phyloP scores from a whole-genome alignment of 2,797 vertebrate genomes.

The Setipinna tenuifilis region DNA sequence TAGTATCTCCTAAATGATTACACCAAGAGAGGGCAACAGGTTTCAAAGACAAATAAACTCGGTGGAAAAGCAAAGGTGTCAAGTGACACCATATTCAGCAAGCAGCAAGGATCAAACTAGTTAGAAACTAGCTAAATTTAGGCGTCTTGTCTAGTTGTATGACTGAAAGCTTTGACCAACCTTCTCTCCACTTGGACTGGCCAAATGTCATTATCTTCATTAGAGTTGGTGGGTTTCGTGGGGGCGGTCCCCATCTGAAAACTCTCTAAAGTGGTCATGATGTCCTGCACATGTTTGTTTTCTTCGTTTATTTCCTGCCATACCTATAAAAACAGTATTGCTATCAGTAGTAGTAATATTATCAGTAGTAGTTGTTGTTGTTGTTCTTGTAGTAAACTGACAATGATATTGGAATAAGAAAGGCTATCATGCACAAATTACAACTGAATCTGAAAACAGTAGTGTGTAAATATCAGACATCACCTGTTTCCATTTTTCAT shows the following conservation, averaged over 20 bases:
- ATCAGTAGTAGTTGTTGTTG: neutral
- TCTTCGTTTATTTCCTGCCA: constrained; percentile 95
- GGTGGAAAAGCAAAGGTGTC: neutral
- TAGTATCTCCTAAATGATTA: neutral
- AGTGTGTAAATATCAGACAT: neutral
- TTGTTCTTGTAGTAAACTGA: no score
- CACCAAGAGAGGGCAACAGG: neutral
- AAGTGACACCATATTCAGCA: neutral
- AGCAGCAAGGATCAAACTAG: neutral
- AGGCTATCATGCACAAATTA: neutral
- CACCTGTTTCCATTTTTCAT: constrained; percentile 96
- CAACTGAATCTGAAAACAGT: neutral
- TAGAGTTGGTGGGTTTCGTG: constrained; percentile 79
- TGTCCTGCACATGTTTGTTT: constrained; percentile 91
- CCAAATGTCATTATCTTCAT: constrained; percentile 84
- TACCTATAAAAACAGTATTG: constrained; percentile 73
- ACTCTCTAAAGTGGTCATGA: constrained; percentile 91
- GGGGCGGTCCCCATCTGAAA: constrained; percentile 86
- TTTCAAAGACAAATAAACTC: neutral
- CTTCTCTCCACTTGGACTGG: constrained; percentile 88
- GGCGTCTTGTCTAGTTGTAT: neutral
- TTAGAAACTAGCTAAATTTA: neutral
- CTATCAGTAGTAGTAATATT: no score
- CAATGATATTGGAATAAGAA: no score
- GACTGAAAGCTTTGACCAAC: constrained; percentile 63